Base-by-base conservation (phyloP, 2,888 invertebrate genomes). In the Drosophila multiciliata region DNA sequence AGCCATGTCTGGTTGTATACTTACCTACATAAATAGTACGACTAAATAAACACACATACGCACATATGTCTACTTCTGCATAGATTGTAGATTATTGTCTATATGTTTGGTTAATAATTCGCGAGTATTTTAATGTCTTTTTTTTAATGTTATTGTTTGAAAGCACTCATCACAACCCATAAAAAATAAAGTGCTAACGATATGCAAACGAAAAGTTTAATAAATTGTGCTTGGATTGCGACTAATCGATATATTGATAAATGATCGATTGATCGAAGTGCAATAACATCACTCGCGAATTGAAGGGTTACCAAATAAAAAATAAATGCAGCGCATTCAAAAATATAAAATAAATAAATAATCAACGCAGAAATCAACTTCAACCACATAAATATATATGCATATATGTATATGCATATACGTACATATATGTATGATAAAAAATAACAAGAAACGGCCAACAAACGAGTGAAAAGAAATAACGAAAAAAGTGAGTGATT, bases 401-500 rank as follows among this genome's bases (percentile, higher is more conserved):
- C 36, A 53, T 45, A 54, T 61, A 61, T 54, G 20, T 35, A 53
- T 17, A 38, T 36, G 36, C 8, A 57, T 33, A 52, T 23, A 33
- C 1, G 48, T 29, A 42, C 26, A 62, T n/a, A 32, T 23, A 53
- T 53, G 55, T 42, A 75, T 55, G 60, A 60, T 52, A 52, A 61
- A 73, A 66, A n/a, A 40, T 32, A 40, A 50, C 65, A 71, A 54
- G 36, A 60, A 70, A 50, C 49, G 50, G 74, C 75, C 69, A 81
- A 58, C 53, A 73, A 79, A 67, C 80, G 76, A 80, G 66, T 67
- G 61, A 79, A 67, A 78, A 64, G 53, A 49, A 53, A 54, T 11
- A 57, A 65, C 75, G 66, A 73, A 79, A 78, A 83, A 87, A 85
- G 84, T 85, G 86, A 85, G 84, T 85, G 77, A 84, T 83, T 80